phyloP scores from a whole-genome alignment of 2,888 invertebrate species.

The Athalia circularis region DNA sequence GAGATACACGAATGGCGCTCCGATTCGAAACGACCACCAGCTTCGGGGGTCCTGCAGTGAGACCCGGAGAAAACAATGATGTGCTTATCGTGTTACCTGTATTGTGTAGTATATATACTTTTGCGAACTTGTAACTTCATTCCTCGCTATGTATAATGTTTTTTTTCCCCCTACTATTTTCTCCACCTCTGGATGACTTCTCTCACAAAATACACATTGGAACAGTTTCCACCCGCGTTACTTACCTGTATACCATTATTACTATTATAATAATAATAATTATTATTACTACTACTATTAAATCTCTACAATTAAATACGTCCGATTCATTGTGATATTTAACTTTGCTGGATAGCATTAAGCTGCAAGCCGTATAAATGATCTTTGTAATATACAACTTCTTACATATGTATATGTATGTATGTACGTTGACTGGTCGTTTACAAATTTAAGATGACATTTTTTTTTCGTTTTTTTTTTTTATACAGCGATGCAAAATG shows the following conservation, averaged over 20 bases:
- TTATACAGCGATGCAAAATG: constrained; percentile 28
- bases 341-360: constrained; percentile 15
- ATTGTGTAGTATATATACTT: no score
- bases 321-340: constrained; percentile 33
- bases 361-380: constrained; percentile 26
- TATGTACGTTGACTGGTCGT: background rate
- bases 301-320: constrained; percentile 14
- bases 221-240: constrained; percentile 17
- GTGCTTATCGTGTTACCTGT: background rate
- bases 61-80: background rate
- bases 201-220: background rate
- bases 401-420: background rate
- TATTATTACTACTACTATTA: constrained; percentile 6
- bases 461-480: background rate
- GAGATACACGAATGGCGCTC: background rate
- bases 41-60: background rate
- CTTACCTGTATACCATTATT: background rate
- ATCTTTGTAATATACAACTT: constrained; percentile 31
- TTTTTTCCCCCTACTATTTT: background rate
- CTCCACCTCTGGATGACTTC: background rate
- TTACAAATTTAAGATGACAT: background rate
- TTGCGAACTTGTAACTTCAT: no score
- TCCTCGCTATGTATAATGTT: no score
- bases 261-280: background rate
- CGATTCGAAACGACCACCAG: background rate